Conservation (phyloP, 1,140 invertebrate genomes). For the Lasaia peninsularis region DNA sequence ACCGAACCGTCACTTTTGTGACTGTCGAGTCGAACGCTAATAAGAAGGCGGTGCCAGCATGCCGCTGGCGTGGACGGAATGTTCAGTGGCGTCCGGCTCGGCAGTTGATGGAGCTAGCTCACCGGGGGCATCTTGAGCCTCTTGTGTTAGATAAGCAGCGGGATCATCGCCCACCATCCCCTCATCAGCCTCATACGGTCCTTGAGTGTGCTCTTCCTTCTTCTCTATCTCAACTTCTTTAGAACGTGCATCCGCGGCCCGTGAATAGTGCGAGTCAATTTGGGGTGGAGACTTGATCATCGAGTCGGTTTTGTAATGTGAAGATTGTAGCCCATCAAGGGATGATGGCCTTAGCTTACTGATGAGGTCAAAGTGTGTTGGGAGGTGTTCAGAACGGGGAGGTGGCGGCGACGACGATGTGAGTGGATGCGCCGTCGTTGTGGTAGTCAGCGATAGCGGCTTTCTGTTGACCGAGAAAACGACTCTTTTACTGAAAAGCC, state of each 20-base stretch:
- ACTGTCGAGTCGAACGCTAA: constrained; percentile 57
- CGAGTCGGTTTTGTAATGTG: constrained; percentile 65
- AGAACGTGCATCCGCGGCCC: constrained; percentile 62
- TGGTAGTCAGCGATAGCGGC: constrained; percentile 75
- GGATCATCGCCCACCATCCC: constrained; percentile 77
- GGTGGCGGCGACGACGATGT: constrained; percentile 73
- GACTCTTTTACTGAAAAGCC: constrained; percentile 54
- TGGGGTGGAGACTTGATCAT: constrained; percentile 63
- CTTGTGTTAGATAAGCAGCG: constrained; percentile 56
- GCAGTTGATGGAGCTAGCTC: constrained; percentile 76
- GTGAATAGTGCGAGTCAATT: constrained; percentile 73
- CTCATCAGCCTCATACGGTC: constrained; percentile 75
- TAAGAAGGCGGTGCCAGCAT: constrained; percentile 74
- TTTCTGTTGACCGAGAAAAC: constrained; percentile 54
- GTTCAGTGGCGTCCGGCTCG: constrained; percentile 77
- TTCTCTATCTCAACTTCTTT: constrained; percentile 60
- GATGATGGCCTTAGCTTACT: constrained; percentile 72
- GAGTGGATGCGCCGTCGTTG: constrained; percentile 73
- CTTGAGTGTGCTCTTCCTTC: constrained; percentile 72
- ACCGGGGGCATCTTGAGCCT: constrained; percentile 45
- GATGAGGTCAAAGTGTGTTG: constrained; percentile 74
- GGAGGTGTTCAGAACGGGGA: constrained; percentile 71
- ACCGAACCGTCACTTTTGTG: constrained; percentile 44
- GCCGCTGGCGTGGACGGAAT: constrained; percentile 73
- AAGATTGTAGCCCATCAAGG: constrained; percentile 72